phyloP scores from a whole-genome alignment of 2,888 invertebrate genomes.

The Erpobdella octoculata region DNA sequence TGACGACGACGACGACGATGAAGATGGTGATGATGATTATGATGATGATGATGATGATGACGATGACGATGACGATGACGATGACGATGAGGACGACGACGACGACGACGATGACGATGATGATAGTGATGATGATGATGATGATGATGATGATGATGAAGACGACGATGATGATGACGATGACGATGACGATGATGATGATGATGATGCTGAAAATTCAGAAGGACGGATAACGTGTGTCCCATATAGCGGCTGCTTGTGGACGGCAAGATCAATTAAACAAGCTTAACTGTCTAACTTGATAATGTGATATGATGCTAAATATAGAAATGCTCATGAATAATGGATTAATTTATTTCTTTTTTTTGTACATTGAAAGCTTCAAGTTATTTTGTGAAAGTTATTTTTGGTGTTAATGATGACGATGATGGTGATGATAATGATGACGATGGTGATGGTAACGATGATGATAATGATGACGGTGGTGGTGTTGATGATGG shows the following conservation, averaged over 20 bases:
- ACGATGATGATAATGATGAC: too few species aligned
- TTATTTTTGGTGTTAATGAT: too few species aligned
- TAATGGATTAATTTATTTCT: too few species aligned
- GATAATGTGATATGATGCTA: too few species aligned
- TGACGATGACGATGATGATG: neutral
- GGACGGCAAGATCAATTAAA: too few species aligned
- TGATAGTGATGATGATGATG: neutral
- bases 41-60: neutral
- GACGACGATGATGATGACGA: slow-evolving; percentile 11
- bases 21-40: slow-evolving; percentile 2
- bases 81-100: slow-evolving; percentile 4
- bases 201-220: slow-evolving; percentile 4
- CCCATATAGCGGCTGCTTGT: neutral
- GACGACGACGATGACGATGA: slow-evolving; percentile 57
- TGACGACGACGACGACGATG: neutral
- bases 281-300: too few species aligned
- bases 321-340: too few species aligned
- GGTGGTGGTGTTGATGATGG: too few species aligned
- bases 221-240: neutral
- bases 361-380: too few species aligned
- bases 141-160: neutral
- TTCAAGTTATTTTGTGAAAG: neutral
- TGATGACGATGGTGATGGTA: too few species aligned
- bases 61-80: slow-evolving; percentile 5
- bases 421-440: too few species aligned